phyloP scores from a whole-genome alignment of 2,113 vertebrate genomes.

The Nansenia antarctica region DNA sequence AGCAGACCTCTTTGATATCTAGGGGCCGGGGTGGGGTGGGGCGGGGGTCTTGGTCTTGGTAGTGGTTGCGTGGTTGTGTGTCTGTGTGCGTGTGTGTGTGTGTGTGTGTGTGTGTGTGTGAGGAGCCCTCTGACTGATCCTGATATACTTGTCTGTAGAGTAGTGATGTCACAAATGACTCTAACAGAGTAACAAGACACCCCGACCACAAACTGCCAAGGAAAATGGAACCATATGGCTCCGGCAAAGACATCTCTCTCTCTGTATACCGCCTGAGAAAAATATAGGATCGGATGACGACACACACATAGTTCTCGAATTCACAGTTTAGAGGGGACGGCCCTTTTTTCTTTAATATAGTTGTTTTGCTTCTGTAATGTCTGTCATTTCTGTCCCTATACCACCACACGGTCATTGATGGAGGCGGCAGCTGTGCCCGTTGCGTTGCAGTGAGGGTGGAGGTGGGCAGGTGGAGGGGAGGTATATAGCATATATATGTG shows the following conservation, averaged over 20 bases:
- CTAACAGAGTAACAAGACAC: constrained; percentile 63
- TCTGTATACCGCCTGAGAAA: constrained; percentile 45
- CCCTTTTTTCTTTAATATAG: constrained; percentile 17
- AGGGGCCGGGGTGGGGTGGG: constrained; percentile 9
- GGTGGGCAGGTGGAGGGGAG: constrained; percentile 26
- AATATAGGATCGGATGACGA: constrained; percentile 41
- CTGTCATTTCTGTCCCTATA: not conserved
- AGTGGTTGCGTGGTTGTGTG: constrained; percentile 62
- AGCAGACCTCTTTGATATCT: constrained; percentile 42
- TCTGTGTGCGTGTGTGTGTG: constrained; percentile 59
- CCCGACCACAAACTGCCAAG: constrained; percentile 61
- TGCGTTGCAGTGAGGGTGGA: constrained; percentile 14
- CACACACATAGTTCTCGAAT: constrained; percentile 36
- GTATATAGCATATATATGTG: constrained; percentile 35
- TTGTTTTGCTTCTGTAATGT: constrained; percentile 2
- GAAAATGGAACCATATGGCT: constrained; percentile 76
- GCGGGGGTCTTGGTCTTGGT: constrained; percentile 34
- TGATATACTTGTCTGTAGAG: constrained; percentile 66
- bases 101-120: constrained; percentile 59
- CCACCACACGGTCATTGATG: not conserved
- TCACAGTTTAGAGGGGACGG: constrained; percentile 32
- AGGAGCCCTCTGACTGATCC: constrained; percentile 57
- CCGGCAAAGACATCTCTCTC: constrained; percentile 47
- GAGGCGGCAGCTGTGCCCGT: constrained; percentile 24
- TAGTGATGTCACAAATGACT: constrained; percentile 80